Percentiles rank a stretch among this genome's conserved stretches.
phyloP scores from a whole-genome alignment of 2,888 invertebrate species.

The Melieria crassipennis region DNA sequence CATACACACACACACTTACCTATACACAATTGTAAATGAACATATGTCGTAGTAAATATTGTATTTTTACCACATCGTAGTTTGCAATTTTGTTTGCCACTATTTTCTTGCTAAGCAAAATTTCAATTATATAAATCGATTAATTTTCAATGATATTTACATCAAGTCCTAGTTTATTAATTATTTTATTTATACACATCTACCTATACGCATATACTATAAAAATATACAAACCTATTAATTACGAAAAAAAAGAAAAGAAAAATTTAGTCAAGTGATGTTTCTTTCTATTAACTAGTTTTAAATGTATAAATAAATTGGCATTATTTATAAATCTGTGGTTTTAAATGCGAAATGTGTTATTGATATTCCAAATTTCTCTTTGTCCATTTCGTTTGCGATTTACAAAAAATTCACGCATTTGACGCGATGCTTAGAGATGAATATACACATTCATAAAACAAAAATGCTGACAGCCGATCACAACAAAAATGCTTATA shows the following conservation, averaged over 20 bases:
- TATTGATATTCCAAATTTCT: too few species aligned
- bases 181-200: conserved; percentile 20
- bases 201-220: conserved; percentile 11
- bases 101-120: conserved; percentile 11
- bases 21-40: neutral
- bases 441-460: too few species aligned
- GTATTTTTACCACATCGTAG: conserved; percentile 1
- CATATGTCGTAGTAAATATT: conserved; percentile 17
- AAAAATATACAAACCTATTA: conserved; percentile 13
- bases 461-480: too few species aligned
- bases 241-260: conserved; percentile 12
- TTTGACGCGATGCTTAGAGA: too few species aligned
- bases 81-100: conserved; percentile 14
- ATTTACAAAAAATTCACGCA: too few species aligned
- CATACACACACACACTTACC: neutral
- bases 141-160: conserved; percentile 3
- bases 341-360: neutral
- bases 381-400: too few species aligned
- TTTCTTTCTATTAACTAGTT: conserved; percentile 23
- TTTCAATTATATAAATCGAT: conserved; percentile 7
- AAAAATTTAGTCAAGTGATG: conserved; percentile 18
- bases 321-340: conserved; percentile 22
- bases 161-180: conserved; percentile 8
- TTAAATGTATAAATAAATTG: conserved; percentile 35
- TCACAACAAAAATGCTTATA: too few species aligned